Base-by-base conservation (phyloP, 1,140 invertebrate genomes). In the Pseudachorutes palmiensis region DNA sequence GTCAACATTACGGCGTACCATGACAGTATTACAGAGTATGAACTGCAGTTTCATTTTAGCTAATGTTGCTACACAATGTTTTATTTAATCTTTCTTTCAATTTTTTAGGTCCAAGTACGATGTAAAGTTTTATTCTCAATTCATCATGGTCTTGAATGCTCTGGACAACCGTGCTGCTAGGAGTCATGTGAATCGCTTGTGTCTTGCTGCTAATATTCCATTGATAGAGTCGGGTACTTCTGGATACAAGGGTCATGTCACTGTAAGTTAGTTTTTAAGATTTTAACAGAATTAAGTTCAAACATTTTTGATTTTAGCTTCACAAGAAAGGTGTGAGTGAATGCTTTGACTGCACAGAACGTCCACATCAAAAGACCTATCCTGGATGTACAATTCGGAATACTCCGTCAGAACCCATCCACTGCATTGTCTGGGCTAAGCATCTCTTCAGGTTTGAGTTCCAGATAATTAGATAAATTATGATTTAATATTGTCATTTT, bases 401-500 rank as follows among this genome's bases (percentile, higher is more conserved):
- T 76, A 99, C 97, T 2, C 97, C 97, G n/a, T 97, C 94, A 16
- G 95, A 98, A 78, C 91, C 94, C 0, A 97, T 99, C 74, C 97
- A 99, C 79, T 99, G 97, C 77, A 95, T 99, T 75, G 94, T 99
- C 1, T 99, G 97, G 97, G 90, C 94, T 0, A 99, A 99, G 79
- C 94, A 97, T 84, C 83, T 99, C 19, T 99, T 98, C 78, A 98
- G 98, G 90, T 93, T 82, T n/a, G n/a, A n/a, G n/a, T n/a, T n/a
- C n/a, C n/a, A n/a, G n/a, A n/a, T n/a, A n/a, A n/a, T n/a, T n/a
- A n/a, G n/a, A n/a, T n/a, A n/a, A n/a, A 55, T 55, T 55, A 5
- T 61, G 12, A 19, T 32, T 3, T 3, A 63, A 29, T 55, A 55
- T 60, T 67, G 58, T 61, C 67, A 30, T 64, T 68, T 64, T 75